phyloP scores from a whole-genome alignment of 30 jellyfish, hydroid and myxozoan species.

The Hydractinia echinata region DNA sequence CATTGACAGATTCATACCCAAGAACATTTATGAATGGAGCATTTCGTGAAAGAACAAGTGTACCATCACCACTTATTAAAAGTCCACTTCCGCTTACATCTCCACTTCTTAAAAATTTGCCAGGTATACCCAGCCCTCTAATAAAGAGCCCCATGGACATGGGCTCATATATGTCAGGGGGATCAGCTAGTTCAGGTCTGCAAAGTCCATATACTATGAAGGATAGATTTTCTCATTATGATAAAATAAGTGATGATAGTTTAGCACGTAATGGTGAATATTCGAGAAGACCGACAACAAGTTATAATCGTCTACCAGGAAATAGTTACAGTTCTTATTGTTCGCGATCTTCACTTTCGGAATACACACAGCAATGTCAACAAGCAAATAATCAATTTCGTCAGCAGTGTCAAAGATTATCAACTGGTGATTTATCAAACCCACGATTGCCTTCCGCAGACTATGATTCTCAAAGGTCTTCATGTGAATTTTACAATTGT shows the following conservation, averaged over 20 bases:
- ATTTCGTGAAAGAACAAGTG: background rate
- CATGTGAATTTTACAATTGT: background rate
- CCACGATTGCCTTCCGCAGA: constrained; percentile 21
- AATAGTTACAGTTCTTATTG: background rate
- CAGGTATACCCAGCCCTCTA: constrained; percentile 40
- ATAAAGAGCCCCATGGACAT: constrained; percentile 35
- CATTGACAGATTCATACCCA: constrained; percentile 11
- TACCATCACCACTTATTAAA: constrained; percentile 14
- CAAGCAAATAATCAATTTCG: constrained; percentile 37
- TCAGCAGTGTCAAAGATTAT: constrained; percentile 36
- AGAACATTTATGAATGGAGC: background rate
- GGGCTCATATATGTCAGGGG: constrained; percentile 12
- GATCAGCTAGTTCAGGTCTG: constrained; percentile 31
- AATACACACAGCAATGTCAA: constrained; percentile 43
- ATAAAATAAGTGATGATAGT: constrained; percentile 16
- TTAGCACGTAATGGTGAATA: background rate
- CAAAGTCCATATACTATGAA: constrained; percentile 31
- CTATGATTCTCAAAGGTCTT: constrained; percentile 20
- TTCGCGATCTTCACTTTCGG: constrained; percentile 35
- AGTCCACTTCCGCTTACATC: constrained; percentile 16
- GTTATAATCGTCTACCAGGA: background rate
- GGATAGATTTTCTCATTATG: constrained; percentile 12
- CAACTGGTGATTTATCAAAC: constrained; percentile 30
- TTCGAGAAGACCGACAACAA: background rate
- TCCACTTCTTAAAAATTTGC: constrained; percentile 25